Evolutionary conservation across 2,797 vertebrate genomes (phyloP).

Genomic region (Zenarchopterus dispar): DNA sequence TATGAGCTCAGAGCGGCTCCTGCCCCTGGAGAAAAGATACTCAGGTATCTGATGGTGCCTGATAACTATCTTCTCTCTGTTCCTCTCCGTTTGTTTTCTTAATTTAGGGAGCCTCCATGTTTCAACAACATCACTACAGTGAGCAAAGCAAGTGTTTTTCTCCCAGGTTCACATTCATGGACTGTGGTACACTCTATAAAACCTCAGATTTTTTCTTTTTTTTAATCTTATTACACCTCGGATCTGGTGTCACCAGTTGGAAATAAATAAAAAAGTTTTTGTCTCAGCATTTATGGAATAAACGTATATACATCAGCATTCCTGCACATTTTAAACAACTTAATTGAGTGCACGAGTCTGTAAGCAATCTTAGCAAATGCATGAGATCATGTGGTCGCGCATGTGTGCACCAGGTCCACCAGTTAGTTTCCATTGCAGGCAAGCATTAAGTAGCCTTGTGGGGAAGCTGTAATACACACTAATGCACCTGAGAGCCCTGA

Average conservation of each 20-base stretch:
- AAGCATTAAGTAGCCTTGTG: conserved; percentile 76
- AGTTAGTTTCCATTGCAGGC: conserved; percentile 63
- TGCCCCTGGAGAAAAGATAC: conserved; percentile 60
- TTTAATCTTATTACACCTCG: conserved; percentile 39
- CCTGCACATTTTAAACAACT: conserved; percentile 21
- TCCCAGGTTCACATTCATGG: conserved; percentile 44
- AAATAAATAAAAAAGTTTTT: conserved; percentile 12
- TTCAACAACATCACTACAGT: conserved; percentile 51
- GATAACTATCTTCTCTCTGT: conserved; percentile 73
- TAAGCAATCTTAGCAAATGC: conserved; percentile 44
- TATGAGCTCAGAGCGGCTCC: conserved; percentile 59
- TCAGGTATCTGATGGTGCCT: conserved; percentile 72
- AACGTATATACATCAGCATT: conserved; percentile 3
- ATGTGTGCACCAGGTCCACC: conserved; percentile 33
- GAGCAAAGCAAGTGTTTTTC: conserved; percentile 50
- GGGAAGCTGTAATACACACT: conserved; percentile 77
- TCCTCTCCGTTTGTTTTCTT: conserved; percentile 74
- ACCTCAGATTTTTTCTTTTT: conserved; percentile 30
- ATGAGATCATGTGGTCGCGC: conserved; percentile 38
- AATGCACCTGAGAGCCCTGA: conserved; percentile 82
- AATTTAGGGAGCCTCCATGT: conserved; percentile 69
- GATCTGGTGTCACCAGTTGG: conserved; percentile 31
- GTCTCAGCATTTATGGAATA: not conserved
- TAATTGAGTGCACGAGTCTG: conserved; percentile 19
- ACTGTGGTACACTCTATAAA: conserved; percentile 13